Conservation (phyloP, 1,140 invertebrate species). For the Bombus fervidus region DNA sequence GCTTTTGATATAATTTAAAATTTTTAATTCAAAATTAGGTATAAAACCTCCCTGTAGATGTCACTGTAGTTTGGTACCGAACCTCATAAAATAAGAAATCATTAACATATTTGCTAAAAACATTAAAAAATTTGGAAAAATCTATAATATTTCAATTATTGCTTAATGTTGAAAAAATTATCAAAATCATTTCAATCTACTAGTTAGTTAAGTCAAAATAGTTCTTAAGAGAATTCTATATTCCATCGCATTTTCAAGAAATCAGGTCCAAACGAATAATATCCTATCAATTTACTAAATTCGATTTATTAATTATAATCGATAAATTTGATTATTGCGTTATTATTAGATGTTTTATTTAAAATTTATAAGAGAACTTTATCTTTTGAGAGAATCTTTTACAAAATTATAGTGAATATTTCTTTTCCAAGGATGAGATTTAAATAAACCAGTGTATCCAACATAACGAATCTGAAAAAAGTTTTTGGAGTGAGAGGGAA, state of each 20-base stretch:
- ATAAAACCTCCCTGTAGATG: neutral
- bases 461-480: neutral
- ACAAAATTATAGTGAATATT: too few species aligned
- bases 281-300: too few species aligned
- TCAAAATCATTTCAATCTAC: neutral
- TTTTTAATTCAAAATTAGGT: neutral
- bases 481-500: neutral
- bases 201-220: neutral
- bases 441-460: neutral
- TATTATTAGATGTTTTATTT: too few species aligned
- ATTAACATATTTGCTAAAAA: neutral
- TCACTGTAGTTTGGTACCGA: neutral
- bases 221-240: neutral
- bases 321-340: too few species aligned
- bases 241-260: neutral
- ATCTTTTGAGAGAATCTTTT: too few species aligned
- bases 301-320: too few species aligned
- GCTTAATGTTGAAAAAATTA: neutral
- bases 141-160: neutral
- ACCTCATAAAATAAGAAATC: neutral
- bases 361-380: too few species aligned
- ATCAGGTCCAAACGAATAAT: too few species aligned
- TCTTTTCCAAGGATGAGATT: neutral
- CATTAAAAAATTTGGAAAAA: neutral
- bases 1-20: neutral